These are phyloP conservation scores for Diorhabda carinulata DNA, from an alignment of 1,140 invertebrate species.

Conservation along the genomic window DNA sequence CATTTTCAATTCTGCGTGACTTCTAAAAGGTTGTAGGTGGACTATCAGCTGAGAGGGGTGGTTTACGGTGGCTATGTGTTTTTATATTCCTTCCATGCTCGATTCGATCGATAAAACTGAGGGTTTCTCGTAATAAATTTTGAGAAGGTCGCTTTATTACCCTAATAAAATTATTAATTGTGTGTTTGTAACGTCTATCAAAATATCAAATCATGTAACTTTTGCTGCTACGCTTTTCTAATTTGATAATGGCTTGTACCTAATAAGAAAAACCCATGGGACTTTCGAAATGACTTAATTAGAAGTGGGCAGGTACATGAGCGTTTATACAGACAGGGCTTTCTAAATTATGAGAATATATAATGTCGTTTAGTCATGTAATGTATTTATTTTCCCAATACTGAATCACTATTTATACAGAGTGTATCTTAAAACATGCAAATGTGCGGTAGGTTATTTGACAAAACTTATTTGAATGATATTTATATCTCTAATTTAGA, in stretches of 20 bases:
- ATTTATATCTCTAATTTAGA: too few relatives aligned
- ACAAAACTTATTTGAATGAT: too few relatives aligned
- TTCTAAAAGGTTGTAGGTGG: neutral
- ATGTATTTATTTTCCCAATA: too few relatives aligned
- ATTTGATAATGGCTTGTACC: neutral
- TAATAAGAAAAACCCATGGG: neutral
- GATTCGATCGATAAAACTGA: neutral
- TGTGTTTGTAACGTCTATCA: neutral
- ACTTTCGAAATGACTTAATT: neutral
- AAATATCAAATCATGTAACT: neutral
- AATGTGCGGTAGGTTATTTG: too few relatives aligned
- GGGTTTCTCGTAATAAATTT: neutral
- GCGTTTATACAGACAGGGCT: too few relatives aligned
- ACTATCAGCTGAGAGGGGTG: neutral
- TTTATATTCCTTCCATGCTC: neutral
- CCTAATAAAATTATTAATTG: conserved; percentile 3
- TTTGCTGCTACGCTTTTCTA: neutral
- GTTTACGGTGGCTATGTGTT: neutral
- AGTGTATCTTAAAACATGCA: too few relatives aligned
- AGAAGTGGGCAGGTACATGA: neutral
- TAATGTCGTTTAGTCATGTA: too few relatives aligned
- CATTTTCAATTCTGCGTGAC: neutral
- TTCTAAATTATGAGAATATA: too few relatives aligned
- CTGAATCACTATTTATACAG: too few relatives aligned
- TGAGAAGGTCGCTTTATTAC: conserved; percentile 2